A percentile compares a stretch with the other conserved stretches of the same genome.
Conservation (phyloP, 2,888 invertebrate species). For the Eupithecia pulchellata region DNA sequence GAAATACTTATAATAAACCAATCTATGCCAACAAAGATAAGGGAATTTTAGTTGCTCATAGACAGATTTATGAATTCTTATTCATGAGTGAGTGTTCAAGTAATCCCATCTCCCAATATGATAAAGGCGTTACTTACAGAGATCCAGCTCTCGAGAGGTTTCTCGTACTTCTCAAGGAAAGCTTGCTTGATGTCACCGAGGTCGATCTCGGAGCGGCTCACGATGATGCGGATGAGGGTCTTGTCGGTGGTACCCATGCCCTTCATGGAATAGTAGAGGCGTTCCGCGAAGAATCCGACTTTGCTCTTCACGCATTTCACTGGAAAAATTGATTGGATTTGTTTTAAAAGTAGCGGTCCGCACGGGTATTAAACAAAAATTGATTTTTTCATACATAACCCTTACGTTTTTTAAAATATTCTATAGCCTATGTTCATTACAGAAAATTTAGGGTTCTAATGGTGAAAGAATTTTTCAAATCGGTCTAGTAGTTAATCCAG, state of each 20-base stretch:
- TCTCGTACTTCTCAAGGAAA: slow-evolving; percentile 93
- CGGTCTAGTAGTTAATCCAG: no score
- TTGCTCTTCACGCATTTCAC: slow-evolving; percentile 96
- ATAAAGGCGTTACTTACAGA: slow-evolving; percentile 87
- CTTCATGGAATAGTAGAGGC: slow-evolving; percentile 95
- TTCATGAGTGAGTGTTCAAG: slow-evolving; percentile 5
- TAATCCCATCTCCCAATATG: slow-evolving; percentile 12
- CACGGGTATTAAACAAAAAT: no score
- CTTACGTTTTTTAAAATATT: no score
- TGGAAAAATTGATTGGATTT: slow-evolving; percentile 61
- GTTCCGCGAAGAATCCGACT: slow-evolving; percentile 96
- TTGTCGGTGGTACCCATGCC: slow-evolving; percentile 96
- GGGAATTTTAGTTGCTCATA: background rate
- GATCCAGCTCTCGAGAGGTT: slow-evolving; percentile 93
- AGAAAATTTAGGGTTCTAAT: no score
- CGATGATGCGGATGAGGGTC: slow-evolving; percentile 95
- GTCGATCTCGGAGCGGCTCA: slow-evolving; percentile 96
- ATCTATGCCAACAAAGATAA: background rate
- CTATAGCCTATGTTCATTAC: no score
- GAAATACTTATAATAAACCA: no score
- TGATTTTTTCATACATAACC: no score
- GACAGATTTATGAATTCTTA: no score
- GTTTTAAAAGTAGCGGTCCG: no score
- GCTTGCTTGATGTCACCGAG: slow-evolving; percentile 96
- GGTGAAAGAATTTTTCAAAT: no score